These are phyloP conservation scores for Pantherophis alleghaniensis DNA, from an alignment of 2,797 vertebrate species.

Conservation along the genomic window DNA sequence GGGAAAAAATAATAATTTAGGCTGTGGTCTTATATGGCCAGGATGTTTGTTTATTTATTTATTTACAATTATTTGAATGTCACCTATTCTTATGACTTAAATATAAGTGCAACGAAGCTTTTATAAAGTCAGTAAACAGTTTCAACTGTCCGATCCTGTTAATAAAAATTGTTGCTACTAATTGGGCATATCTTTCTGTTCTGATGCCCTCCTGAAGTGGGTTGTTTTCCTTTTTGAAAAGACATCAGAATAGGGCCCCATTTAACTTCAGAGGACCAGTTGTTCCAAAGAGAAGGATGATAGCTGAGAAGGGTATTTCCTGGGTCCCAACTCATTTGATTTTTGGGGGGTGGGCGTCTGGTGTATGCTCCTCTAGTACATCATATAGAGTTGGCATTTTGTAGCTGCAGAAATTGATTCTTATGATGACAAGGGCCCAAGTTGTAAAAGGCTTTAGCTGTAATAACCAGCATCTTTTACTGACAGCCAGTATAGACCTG, in stretches of 20 bases:
- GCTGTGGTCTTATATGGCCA: background rate
- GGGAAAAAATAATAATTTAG: background rate
- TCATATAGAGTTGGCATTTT: background rate
- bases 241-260: background rate
- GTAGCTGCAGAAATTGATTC: background rate
- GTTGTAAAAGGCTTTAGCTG: background rate
- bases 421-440: background rate
- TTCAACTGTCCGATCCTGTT: background rate
- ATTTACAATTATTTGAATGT: background rate
- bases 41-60: background rate
- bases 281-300: background rate
- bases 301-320: background rate
- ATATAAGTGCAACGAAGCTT: background rate
- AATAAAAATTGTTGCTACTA: background rate
- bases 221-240: background rate
- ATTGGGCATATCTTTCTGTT: background rate
- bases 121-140: background rate
- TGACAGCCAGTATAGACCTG: background rate
- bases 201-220: background rate
- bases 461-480: background rate
- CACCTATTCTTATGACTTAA: background rate
- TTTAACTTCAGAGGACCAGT: background rate
- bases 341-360: background rate
- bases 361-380: background rate
- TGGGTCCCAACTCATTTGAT: background rate